Percentiles rank a stretch among this genome's conserved stretches.
Evolutionary conservation across 2,797 vertebrate species (phyloP).

Genomic region (Girardinus metallicus): DNA sequence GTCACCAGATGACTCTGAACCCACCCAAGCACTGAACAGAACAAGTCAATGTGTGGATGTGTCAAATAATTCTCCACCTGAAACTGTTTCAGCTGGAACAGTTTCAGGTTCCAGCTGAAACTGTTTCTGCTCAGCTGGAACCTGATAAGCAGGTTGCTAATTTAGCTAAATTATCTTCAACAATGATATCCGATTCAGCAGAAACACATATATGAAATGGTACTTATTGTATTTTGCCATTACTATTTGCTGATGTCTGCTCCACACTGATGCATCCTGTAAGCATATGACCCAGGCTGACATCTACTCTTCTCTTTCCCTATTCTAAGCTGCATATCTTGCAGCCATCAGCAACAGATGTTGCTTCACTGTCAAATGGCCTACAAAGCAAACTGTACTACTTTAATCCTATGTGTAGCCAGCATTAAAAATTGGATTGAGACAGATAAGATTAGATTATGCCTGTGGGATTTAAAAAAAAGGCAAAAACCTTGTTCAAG

Average conservation of each 20-base stretch:
- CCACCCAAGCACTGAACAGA: no score
- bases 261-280: neutral
- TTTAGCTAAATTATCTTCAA: neutral
- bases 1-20: no score
- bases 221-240: neutral
- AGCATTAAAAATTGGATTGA: conserved; percentile 99
- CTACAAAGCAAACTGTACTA: conserved; percentile 88
- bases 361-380: conserved; percentile 86
- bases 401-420: conserved; percentile 95
- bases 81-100: no score
- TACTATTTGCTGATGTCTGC: neutral
- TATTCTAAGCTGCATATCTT: conserved; percentile 58
- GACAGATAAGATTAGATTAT: conserved; percentile 98
- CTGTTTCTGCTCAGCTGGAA: no score
- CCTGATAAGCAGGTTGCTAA: no score
- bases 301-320: conserved; percentile 40
- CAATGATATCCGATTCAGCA: neutral
- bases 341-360: conserved; percentile 82
- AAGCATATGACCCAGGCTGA: conserved; percentile 24
- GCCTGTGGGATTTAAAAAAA: conserved; percentile 90
- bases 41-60: no score
- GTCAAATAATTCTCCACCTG: no score
- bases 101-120: no score
- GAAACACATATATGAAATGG: neutral
- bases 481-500: conserved; percentile 95